phyloP scores from a whole-genome alignment of 2,888 invertebrate species.

The Brachyptera putata region DNA sequence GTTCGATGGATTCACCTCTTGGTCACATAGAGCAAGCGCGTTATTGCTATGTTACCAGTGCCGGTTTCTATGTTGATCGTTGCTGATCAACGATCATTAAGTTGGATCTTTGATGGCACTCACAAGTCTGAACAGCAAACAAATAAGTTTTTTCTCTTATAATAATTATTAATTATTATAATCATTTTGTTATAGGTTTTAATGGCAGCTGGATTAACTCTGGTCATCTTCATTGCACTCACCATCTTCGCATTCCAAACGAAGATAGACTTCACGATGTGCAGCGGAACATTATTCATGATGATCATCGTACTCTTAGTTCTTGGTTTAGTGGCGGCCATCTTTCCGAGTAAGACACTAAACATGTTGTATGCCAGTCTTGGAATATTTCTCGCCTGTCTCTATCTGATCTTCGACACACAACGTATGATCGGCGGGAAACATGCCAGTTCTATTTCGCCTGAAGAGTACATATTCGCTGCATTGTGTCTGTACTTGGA shows the following conservation, averaged over 20 bases:
- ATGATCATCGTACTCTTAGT: slow-evolving; percentile 68
- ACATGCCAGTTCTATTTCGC: slow-evolving; percentile 84
- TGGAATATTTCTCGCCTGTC: slow-evolving; percentile 83
- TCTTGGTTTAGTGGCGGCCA: slow-evolving; percentile 70
- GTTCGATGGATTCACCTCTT: too few relatives aligned
- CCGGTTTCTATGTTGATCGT: too few relatives aligned
- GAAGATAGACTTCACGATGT: slow-evolving; percentile 77
- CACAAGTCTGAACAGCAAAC: too few relatives aligned
- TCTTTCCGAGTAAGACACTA: slow-evolving; percentile 50
- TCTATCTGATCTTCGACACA: slow-evolving; percentile 87
- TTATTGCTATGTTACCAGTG: too few relatives aligned
- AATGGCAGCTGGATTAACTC: slow-evolving; percentile 84
- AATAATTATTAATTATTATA: too few relatives aligned
- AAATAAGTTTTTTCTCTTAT: too few relatives aligned
- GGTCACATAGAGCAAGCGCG: too few relatives aligned
- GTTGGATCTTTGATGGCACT: too few relatives aligned
- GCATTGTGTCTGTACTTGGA: slow-evolving; percentile 87
- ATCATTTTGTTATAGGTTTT: slow-evolving; percentile 66
- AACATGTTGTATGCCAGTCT: slow-evolving; percentile 74
- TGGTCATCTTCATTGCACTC: slow-evolving; percentile 75
- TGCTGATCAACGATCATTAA: too few relatives aligned
- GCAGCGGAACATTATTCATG: slow-evolving; percentile 73
- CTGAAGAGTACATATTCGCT: slow-evolving; percentile 93
- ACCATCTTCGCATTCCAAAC: slow-evolving; percentile 94
- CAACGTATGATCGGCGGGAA: slow-evolving; percentile 86